Conservation (phyloP, 2,113 vertebrate genomes). For the Grus americana region DNA sequence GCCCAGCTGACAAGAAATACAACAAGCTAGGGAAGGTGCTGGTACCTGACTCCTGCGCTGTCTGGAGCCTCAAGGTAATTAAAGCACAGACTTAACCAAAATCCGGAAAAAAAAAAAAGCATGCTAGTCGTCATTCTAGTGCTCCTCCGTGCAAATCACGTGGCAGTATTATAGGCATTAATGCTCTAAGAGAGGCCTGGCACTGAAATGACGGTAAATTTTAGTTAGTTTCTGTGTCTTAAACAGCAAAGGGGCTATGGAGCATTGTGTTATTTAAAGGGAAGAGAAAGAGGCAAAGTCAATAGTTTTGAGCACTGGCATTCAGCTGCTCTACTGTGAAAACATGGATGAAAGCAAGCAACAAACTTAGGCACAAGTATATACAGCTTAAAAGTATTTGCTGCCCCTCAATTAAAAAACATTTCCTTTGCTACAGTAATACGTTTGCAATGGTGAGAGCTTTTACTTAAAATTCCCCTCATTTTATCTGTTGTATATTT, state of each 20-base stretch:
- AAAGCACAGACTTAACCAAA: background rate
- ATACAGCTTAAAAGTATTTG: constrained; percentile 38
- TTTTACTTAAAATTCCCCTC: background rate
- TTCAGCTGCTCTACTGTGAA: constrained; percentile 1
- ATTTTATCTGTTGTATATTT: background rate
- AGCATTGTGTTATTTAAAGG: background rate
- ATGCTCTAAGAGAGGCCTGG: background rate
- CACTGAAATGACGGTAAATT: background rate
- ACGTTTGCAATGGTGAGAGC: background rate
- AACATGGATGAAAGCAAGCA: background rate
- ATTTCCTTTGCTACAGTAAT: constrained; percentile 25
- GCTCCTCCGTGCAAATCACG: background rate
- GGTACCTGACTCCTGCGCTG: background rate
- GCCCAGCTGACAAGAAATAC: background rate
- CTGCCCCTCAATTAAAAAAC: background rate
- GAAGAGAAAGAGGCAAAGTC: background rate
- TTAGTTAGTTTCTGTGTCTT: background rate
- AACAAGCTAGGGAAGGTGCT: background rate
- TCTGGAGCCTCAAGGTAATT: background rate
- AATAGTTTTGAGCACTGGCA: background rate
- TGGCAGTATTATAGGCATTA: background rate
- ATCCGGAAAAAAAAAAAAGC: background rate
- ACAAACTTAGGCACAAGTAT: constrained; percentile 24
- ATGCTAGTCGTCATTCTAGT: background rate
- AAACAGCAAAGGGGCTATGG: background rate